These are phyloP conservation scores for Tachyglossus aculeatus DNA, from an alignment of 2,797 vertebrate genomes.

Conservation along the genomic window DNA sequence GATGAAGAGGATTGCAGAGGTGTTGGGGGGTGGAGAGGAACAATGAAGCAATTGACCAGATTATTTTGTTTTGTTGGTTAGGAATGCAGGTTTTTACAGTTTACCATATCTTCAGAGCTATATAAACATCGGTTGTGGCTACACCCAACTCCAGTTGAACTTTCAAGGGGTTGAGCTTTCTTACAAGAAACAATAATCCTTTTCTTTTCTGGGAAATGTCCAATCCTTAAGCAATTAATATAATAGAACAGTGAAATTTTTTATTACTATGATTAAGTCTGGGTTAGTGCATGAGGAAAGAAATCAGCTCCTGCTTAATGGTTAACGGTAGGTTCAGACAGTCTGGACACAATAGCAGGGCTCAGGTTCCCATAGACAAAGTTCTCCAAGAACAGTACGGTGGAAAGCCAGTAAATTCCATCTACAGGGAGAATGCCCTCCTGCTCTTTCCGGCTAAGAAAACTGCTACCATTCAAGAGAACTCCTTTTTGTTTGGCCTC, in stretches of 20 bases:
- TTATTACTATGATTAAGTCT: constrained; percentile 15
- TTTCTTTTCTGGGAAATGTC: neutral
- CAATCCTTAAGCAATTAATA: constrained; percentile 8
- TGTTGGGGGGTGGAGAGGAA: no score
- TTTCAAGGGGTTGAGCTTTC: constrained; percentile 11
- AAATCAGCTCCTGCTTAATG: constrained; percentile 32
- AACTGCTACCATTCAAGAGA: constrained; percentile 40
- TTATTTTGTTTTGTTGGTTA: no score
- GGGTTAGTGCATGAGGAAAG: constrained; percentile 40
- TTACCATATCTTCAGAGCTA: no score
- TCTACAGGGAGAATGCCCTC: neutral
- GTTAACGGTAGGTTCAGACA: constrained; percentile 33
- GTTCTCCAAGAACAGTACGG: neutral
- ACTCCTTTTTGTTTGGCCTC: constrained; percentile 39
- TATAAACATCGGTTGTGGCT: no score
- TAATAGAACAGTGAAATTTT: constrained; percentile 27
- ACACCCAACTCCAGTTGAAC: constrained; percentile 17
- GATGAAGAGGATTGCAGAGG: no score
- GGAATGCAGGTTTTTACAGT: no score
- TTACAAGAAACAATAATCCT: neutral
- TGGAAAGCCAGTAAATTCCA: constrained; percentile 9
- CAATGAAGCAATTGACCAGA: no score
- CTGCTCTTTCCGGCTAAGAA: neutral
- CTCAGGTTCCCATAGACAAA: constrained; percentile 34
- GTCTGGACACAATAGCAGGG: constrained; percentile 11